Base-by-base conservation (phyloP, 2,888 invertebrate species). In the Coleophora deauratella region DNA sequence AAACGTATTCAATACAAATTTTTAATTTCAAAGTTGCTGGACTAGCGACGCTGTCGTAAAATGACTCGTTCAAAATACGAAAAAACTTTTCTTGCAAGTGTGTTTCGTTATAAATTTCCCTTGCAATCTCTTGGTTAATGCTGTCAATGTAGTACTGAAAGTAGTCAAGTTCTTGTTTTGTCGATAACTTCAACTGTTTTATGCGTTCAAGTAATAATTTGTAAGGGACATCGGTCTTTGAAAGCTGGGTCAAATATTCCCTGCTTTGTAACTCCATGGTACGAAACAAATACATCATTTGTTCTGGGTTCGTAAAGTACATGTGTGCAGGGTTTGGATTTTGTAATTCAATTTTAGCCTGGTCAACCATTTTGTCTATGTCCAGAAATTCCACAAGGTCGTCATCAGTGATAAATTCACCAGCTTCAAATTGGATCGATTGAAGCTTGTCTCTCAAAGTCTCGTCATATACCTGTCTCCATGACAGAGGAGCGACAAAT, bases 1-100 rank as follows among this genome's bases (percentile, higher is more conserved):
- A 85, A 14, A 85, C 85, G 46, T 74, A 85, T 58, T 85, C 85
- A 30, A 85, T 71, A 53, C 85, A 85, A 44, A 84, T 82, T 65
- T 76, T 78, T 32, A 85, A 53, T 52, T 81, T 82, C 27, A 85
- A 57, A 12, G 72, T 78, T 42, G 49, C 56, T 3, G 74, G 79
- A 55, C 78, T 79, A 1, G 85, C 82, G 12, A 85, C 74, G 42
- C 68, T 78, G 27, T 80, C 71, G 46, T 75, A 82, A 59, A 85
- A 85, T 9, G 62, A 53, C 44, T 76, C 72, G 45, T 76, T 72
- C 42, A 85, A 58, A 47, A 85, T 81, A 27, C 79, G 59, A 44
- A 72, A 82, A 59, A 85, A 85, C 49, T 79, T 84, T n/a, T 75
- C 59, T 57, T 71, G 65, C 13, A 85, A 59, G 60, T 78, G 62